These are phyloP conservation scores for Bombyx mandarina DNA, from an alignment of 1,140 invertebrate genomes.

Conservation along the genomic window DNA sequence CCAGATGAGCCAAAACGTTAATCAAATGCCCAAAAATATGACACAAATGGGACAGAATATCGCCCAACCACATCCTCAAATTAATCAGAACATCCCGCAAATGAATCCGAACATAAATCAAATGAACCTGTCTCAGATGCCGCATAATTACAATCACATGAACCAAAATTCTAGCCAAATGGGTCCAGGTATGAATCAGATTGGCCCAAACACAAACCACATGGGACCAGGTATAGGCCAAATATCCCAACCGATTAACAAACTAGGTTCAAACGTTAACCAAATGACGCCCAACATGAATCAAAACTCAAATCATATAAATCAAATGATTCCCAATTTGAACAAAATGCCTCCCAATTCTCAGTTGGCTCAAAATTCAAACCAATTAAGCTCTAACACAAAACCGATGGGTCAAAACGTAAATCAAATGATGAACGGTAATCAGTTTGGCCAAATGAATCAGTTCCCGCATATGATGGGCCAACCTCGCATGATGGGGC, in stretches of 20 bases:
- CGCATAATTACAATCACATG: conserved; percentile 22
- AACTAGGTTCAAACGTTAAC: conserved; percentile 17
- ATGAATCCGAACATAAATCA: conserved; percentile 30
- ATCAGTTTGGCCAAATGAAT: conserved; percentile 36
- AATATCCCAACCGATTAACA: conserved; percentile 12
- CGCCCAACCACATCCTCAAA: conserved; percentile 7
- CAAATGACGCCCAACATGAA: conserved; percentile 22
- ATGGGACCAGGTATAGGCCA: conserved; percentile 17
- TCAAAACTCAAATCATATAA: conserved; percentile 18
- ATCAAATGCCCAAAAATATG: conserved; percentile 33
- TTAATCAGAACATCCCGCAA: conserved; percentile 13
- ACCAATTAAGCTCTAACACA: conserved; percentile 24
- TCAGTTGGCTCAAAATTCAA: conserved; percentile 23
- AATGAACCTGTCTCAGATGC: conserved; percentile 32
- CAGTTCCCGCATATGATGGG: conserved; percentile 48
- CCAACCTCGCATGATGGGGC: conserved; percentile 47
- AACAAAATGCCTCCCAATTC: conserved; percentile 23
- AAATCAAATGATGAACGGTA: conserved; percentile 33
- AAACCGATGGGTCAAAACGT: conserved; percentile 33
- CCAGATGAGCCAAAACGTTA: conserved; percentile 37
- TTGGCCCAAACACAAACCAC: conserved; percentile 14
- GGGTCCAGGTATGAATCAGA: conserved; percentile 17
- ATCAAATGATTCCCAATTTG: conserved; percentile 32
- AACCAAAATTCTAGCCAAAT: conserved; percentile 26
- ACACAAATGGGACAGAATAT: conserved; percentile 11